phyloP scores from a whole-genome alignment of 2,888 invertebrate species.

The Latheticus oryzae region DNA sequence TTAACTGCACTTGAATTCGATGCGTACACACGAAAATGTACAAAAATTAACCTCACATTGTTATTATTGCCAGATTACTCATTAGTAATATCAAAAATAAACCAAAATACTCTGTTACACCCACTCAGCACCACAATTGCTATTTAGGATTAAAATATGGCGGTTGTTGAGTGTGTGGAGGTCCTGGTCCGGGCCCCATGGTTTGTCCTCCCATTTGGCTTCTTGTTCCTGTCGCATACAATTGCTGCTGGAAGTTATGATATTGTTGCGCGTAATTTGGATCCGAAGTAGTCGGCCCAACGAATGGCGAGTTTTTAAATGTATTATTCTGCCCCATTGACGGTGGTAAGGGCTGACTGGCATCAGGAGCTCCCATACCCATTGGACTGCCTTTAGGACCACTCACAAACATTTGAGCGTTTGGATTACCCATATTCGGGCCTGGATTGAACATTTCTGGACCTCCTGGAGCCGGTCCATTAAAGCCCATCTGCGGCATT shows the following conservation, averaged over 20 bases:
- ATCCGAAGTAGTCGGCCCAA: slow-evolving; percentile 87
- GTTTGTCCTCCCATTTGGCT: slow-evolving; percentile 68
- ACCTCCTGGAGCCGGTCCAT: slow-evolving; percentile 58
- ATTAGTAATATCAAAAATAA: slow-evolving; percentile 66
- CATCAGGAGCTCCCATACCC: slow-evolving; percentile 70
- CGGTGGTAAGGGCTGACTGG: slow-evolving; percentile 81
- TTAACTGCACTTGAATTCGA: slow-evolving; percentile 66
- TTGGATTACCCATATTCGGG: slow-evolving; percentile 65
- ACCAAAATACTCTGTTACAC: slow-evolving; percentile 63
- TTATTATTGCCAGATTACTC: slow-evolving; percentile 65
- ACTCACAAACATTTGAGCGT: slow-evolving; percentile 71
- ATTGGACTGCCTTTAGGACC: slow-evolving; percentile 71
- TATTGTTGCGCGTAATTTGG: slow-evolving; percentile 95
- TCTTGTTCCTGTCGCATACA: slow-evolving; percentile 88
- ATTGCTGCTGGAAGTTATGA: slow-evolving; percentile 94
- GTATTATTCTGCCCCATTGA: slow-evolving; percentile 80
- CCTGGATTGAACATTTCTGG: slow-evolving; percentile 62
- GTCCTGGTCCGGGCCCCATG: slow-evolving; percentile 66
- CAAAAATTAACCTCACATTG: slow-evolving; percentile 61
- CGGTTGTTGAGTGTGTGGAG: slow-evolving; percentile 65
- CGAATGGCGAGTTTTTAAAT: slow-evolving; percentile 84
- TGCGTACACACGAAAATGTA: slow-evolving; percentile 61
- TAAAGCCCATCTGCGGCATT: slow-evolving; percentile 61
- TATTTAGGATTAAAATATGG: slow-evolving; percentile 66
- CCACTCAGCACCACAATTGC: slow-evolving; percentile 63